phyloP scores from a whole-genome alignment of 2,113 vertebrate species.

The Alexandromys fortis region DNA sequence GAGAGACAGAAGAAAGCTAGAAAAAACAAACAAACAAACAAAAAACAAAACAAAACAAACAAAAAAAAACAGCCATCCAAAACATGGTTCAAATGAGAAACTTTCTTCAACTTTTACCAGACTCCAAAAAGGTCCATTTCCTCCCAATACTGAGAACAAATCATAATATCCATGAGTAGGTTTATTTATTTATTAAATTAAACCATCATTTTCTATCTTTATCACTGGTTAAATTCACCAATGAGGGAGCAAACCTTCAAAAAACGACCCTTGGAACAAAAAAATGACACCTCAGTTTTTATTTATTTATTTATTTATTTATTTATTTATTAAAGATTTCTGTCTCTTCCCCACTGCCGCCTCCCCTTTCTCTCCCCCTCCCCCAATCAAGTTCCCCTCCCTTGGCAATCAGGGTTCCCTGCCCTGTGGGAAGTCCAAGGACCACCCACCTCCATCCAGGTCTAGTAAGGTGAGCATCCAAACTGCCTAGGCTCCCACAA shows the following conservation, averaged over 20 bases:
- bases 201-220: neutral
- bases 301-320: too few species aligned
- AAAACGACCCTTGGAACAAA: neutral
- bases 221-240: neutral
- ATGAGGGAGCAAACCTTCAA: neutral
- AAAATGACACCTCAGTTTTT: neutral
- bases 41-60: too few species aligned
- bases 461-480: too few species aligned
- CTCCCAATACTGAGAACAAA: neutral
- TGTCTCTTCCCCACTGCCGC: too few species aligned
- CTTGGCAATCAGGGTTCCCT: too few species aligned
- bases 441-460: too few species aligned
- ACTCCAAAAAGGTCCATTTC: neutral
- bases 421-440: too few species aligned
- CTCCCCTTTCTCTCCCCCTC: too few species aligned
- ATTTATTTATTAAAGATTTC: too few species aligned
- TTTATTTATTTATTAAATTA: neutral
- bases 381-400: too few species aligned
- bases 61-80: rapidly evolving
- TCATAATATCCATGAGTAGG: neutral
- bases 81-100: neutral
- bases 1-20: neutral
- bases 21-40: too few species aligned
- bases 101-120: neutral
- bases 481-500: too few species aligned